Base-by-base conservation (phyloP, 2,113 vertebrate genomes). In the Tyto alba region DNA sequence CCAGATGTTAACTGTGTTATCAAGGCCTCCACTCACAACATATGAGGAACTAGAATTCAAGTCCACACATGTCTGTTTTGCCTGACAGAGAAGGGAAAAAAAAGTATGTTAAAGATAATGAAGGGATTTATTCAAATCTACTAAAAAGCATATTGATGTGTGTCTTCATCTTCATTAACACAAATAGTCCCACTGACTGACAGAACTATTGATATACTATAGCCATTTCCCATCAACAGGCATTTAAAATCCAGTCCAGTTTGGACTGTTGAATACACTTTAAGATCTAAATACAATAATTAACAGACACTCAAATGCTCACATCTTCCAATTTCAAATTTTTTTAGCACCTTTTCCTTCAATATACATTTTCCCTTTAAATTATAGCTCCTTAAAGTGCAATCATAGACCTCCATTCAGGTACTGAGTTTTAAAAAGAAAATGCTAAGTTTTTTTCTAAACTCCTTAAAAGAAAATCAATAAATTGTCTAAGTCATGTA, bases 1-100 rank as follows among this genome's bases (percentile, higher is more conserved):
- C 99, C 99, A 99, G 95, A 99, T 99, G 97, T 99, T 98, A 74
- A 99, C 99, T 3, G 98, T 98, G 95, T 96, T 98, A 97, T 99
- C 99, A 71, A 99, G 98, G 67, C 99, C 99, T 82, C 99, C 99
- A 27, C 99, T 99, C 74, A 98, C 98, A 50, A 99, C 57, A 77
- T 98, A 98, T 53, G 99, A 98, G 64, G 98, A 99, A 7, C 97
- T 99, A 7, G 98, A 98, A 96, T 98, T 99, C 78, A 99, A 97
- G 97, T 97, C 98, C 59, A 99, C 98, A 43, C 99, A 99, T 6
- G 99, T 99, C 96, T 99, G 99, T 64, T 98, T 99, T 98, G 98
- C 99, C 99, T 99, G 95, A 78, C 52, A 18, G 48, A 83, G 27
- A 85, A 95, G n/a, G 27, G 86, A 47, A 55, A 56, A n/a, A 20